Base-by-base conservation (phyloP, 2,888 invertebrate genomes). In the Lumbricus terrestris region DNA sequence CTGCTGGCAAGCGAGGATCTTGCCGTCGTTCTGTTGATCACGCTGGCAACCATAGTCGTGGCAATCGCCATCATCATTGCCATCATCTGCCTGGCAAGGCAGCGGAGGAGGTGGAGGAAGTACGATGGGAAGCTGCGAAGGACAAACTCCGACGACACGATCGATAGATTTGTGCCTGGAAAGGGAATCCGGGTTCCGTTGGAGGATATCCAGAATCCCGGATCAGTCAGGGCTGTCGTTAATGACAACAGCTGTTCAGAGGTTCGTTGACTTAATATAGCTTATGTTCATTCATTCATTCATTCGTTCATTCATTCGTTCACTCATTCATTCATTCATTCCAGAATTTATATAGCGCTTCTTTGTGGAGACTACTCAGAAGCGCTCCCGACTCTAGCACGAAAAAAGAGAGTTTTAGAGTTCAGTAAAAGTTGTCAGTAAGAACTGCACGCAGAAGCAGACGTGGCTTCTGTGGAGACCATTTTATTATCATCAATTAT, bases 1-100 rank as follows among this genome's bases (percentile, higher is more conserved):
- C 69, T 91, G 38, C 69, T 91, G 37, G 91, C 90, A 42, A 91
- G 90, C 40, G 91, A 91, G 40, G 91, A 91, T 35, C 54, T 91
- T 54, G 91, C 90, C 37, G 89, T 90, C 5, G 88, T 89, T 5
- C 35, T 91, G 82, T 42, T 89, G 37, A 83, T 90, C 38, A 89
- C 88, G 38, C 89, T 91, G 20, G 91, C 91, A 0, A 54, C 82
- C 23, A 91, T 91, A 6, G 29, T 90, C 0, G 85, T 91, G 33
- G 47, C 90, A 23, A 91, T 91, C 82, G 88, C 85, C 20, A 33
- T 90, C 1, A 54, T 91, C 88, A 82, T 91, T 37, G 91, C 90
- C 35, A 88, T 89, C 82, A 89, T 88, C 47, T 91, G 91, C 82
- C n/a, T 91, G 37, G 90, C 37, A n/a, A 82, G 85, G 35, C 37